These are phyloP conservation scores for Venturia canescens DNA, from an alignment of 1,140 invertebrate species.

Conservation along the genomic window DNA sequence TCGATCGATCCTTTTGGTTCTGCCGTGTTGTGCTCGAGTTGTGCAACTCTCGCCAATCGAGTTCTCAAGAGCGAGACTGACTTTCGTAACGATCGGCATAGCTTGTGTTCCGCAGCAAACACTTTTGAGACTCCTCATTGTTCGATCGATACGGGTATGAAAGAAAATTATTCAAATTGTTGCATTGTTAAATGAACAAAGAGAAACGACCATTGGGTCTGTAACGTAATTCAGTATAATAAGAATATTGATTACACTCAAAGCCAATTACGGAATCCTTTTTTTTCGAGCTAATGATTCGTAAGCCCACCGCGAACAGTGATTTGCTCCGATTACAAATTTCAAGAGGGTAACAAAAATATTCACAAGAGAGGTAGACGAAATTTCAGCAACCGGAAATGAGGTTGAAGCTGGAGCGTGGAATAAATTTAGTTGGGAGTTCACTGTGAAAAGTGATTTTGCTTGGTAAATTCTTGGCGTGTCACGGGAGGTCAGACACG, in stretches of 20 bases:
- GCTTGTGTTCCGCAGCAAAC: not conserved
- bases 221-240: not conserved
- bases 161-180: slow-evolving; percentile 17
- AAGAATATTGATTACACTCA: too few species aligned
- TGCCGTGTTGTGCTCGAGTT: slow-evolving; percentile 16
- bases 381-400: not conserved
- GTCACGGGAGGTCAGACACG: slow-evolving; percentile 28
- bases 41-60: slow-evolving; percentile 38
- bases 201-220: not conserved
- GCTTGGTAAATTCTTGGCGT: slow-evolving; percentile 32
- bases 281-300: too few species aligned
- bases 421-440: not conserved
- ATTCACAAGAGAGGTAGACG: not conserved
- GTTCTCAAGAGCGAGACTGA: slow-evolving; percentile 29
- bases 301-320: too few species aligned
- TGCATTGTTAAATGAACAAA: not conserved
- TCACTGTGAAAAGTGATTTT: not conserved
- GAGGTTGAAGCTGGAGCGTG: not conserved
- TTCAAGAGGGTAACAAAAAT: not conserved
- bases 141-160: slow-evolving; percentile 1
- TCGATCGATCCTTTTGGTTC: slow-evolving; percentile 3
- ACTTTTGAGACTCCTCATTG: slow-evolving; percentile 27
- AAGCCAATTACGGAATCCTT: too few species aligned
- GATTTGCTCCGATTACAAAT: too few species aligned
- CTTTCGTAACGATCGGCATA: slow-evolving; percentile 31